Evolutionary conservation across 2,113 vertebrate species (phyloP).

Genomic region (Vombatus ursinus): DNA sequence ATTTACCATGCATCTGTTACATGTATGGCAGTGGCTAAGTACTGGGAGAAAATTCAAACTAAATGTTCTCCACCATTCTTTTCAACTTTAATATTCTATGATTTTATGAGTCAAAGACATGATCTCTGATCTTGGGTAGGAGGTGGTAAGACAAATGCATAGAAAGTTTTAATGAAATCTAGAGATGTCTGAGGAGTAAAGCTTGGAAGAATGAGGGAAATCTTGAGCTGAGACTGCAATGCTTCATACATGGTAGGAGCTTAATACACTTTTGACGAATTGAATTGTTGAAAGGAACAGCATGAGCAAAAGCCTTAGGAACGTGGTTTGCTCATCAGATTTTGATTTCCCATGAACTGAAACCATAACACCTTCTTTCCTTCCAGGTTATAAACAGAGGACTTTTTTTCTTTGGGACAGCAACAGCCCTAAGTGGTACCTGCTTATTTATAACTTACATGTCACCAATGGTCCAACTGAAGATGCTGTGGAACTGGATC

Average conservation of each 20-base stretch:
- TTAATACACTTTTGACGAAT: neutral
- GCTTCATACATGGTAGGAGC: neutral
- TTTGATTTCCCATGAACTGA: constrained; percentile 18
- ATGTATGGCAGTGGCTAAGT: neutral
- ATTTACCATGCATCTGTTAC: neutral
- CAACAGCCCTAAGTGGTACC: constrained; percentile 70
- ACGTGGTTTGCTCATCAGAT: neutral
- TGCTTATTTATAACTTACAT: constrained; percentile 80
- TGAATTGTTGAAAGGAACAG: neutral
- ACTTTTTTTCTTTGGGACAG: constrained; percentile 79
- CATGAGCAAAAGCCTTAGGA: constrained; percentile 1
- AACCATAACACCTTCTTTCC: constrained; percentile 35
- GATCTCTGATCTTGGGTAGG: neutral
- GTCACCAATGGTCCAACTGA: constrained; percentile 61
- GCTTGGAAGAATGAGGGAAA: neutral
- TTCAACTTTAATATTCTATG: neutral
- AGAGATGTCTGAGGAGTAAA: neutral
- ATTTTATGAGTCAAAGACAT: neutral
- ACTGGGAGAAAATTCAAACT: neutral
- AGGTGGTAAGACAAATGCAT: neutral
- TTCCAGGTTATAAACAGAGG: constrained; percentile 86
- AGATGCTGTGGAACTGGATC: constrained; percentile 80
- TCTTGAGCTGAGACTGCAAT: neutral
- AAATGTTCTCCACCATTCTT: neutral
- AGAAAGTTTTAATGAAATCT: neutral